Evolutionary conservation across 1,140 invertebrate genomes (phyloP), one percentile per base, ranked within the genome.

Genomic region (Drosophila sechellia): DNA sequence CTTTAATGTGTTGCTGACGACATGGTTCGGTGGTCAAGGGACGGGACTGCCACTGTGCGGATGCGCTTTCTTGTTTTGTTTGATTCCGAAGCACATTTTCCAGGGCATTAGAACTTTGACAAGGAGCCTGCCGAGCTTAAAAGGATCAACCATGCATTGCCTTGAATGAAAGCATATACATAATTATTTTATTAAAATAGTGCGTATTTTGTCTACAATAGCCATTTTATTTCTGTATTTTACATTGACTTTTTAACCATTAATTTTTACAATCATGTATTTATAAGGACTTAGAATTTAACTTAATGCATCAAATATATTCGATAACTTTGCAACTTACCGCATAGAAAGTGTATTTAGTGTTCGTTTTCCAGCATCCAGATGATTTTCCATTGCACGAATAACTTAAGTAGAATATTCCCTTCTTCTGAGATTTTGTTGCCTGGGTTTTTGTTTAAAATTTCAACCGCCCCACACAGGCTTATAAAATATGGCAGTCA

Each of bases 401-500:
- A 74, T 77, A 66, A 58, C 63, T 65, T 58, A 20, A 49, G 52
- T 34, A 40, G 39, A 49, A n/a, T 31, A 27, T 27, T 35, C 35
- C 17, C 48, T 4, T 57, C 40, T 49, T 68, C 48, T 55, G 60
- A 72, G 56, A 81, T 71, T 79, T 68, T 79, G 83, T 69, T 53
- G 50, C 54, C 72, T 48, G 63, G 63, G 59, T 79, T 83, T 65
- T 89, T 86, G 81, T 83, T 89, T 57, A 83, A 87, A 84, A 89
- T 89, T 77, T 79, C 76, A 89, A 79, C 75, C 71, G 27, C 42
- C 75, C 69, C 56, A 39, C 60, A 49, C 78, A 69, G 65, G 74
- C 70, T 81, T 81, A 72, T 86, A 79, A 87, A 86, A 87, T 86
- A 86, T 81, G 79, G 69, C 65, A 87, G 58, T 49, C 64, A 54